phyloP scores from a whole-genome alignment of 2,797 vertebrate species.

The Argentina silus region DNA sequence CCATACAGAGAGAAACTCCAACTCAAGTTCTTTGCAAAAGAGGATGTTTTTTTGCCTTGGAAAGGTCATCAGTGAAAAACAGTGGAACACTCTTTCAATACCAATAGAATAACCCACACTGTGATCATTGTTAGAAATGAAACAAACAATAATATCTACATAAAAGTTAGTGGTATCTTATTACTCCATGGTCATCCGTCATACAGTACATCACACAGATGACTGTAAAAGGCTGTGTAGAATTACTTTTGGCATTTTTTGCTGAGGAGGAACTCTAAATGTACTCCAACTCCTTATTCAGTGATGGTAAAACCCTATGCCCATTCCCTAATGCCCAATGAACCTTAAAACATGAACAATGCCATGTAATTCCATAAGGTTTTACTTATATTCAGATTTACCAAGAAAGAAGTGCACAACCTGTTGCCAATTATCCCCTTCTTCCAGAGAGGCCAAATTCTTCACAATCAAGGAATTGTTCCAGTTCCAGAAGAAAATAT shows the following conservation, averaged over 20 bases:
- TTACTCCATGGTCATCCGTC: not conserved
- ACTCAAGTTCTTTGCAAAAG: too few species aligned
- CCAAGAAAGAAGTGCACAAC: constrained; percentile 41
- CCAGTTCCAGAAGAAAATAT: constrained; percentile 50
- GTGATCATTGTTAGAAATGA: not conserved
- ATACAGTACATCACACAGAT: not conserved
- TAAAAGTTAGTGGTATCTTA: not conserved
- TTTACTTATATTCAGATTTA: constrained; percentile 28
- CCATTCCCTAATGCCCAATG: constrained; percentile 28
- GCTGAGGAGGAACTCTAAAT: constrained; percentile 31
- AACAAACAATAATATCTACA: not conserved
- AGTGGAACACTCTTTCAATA: constrained; percentile 37
- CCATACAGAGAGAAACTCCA: too few species aligned
- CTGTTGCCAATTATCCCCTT: constrained; percentile 60
- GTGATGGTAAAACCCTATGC: constrained; percentile 17
- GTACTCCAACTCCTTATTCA: constrained; percentile 11
- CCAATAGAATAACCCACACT: not conserved
- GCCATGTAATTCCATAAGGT: constrained; percentile 24
- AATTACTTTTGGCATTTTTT: constrained; percentile 20
- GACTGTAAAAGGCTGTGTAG: constrained; percentile 9
- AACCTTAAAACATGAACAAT: constrained; percentile 53
- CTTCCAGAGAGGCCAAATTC: constrained; percentile 51
- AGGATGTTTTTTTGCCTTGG: not conserved
- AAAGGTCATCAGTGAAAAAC: constrained; percentile 40
- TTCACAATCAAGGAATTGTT: constrained; percentile 60